These are phyloP conservation scores for Cirrhinus mrigala DNA, from an alignment of 2,797 vertebrate species.

Conservation along the genomic window DNA sequence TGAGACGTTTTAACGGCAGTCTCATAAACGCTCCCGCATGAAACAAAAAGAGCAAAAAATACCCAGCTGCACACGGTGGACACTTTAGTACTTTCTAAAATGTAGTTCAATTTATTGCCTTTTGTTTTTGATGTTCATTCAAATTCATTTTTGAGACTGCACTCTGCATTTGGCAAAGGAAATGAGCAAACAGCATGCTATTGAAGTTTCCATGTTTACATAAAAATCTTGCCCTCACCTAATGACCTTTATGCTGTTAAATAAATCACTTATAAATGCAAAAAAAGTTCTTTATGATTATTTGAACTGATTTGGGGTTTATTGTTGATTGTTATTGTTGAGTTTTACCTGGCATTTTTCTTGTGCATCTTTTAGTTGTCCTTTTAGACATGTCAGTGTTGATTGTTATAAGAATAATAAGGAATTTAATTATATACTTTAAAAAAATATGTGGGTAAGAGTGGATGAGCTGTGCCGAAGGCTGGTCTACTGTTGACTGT, in stretches of 20 bases:
- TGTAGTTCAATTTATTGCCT: constrained; percentile 2
- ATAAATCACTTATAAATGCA: constrained; percentile 31
- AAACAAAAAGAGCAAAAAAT: constrained; percentile 28
- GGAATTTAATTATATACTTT: constrained; percentile 53
- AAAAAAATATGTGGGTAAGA: constrained; percentile 44
- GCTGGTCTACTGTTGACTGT: constrained; percentile 58
- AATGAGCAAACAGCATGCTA: background rate
- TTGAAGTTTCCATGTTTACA: constrained; percentile 40
- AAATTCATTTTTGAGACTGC: background rate
- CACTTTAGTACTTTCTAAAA: constrained; percentile 14
- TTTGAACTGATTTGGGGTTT: background rate
- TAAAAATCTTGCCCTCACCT: constrained; percentile 1
- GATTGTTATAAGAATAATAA: constrained; percentile 43
- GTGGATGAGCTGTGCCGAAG: constrained; percentile 38
- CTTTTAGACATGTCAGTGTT: background rate
- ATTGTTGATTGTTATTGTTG: background rate
- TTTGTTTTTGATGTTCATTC: background rate
- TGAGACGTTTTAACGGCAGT: constrained; percentile 68
- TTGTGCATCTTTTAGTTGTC: background rate
- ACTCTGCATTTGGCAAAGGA: background rate
- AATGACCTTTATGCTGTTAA: constrained; percentile 30
- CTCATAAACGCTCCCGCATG: constrained; percentile 46
- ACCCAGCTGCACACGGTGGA: constrained; percentile 48
- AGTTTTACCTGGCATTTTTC: background rate
- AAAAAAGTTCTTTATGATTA: background rate